Conservation (phyloP, 2,888 invertebrate genomes). For the Pyrrhosoma nymphula region DNA sequence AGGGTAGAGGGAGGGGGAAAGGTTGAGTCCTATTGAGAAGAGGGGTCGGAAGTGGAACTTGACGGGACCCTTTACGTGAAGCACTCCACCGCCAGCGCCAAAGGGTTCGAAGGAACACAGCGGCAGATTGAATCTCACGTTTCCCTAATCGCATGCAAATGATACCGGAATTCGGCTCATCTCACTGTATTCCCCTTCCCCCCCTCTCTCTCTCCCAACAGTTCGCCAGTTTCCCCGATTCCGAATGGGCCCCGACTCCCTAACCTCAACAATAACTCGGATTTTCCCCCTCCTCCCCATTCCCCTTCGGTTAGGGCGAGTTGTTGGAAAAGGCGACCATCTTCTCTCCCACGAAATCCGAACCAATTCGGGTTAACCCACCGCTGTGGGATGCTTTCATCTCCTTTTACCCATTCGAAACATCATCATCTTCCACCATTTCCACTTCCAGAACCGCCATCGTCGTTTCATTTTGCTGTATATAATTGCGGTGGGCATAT, state of each 20-base stretch:
- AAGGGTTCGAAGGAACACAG: neutral
- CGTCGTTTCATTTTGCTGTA: neutral
- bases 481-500: neutral
- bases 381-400: neutral
- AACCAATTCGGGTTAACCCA: too few relatives aligned
- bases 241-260: too few relatives aligned
- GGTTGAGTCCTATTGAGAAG: neutral
- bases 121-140: constrained; percentile 47
- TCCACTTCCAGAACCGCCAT: neutral
- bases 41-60: neutral
- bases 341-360: too few relatives aligned
- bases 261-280: neutral
- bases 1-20: neutral
- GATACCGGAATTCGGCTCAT: neutral
- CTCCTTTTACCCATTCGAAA: neutral
- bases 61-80: constrained; percentile 22
- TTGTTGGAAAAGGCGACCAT: too few relatives aligned
- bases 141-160: constrained; percentile 65
- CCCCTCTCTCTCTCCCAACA: neutral
- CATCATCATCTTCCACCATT: neutral
- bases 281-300: neutral
- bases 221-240: too few relatives aligned
- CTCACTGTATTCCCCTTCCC: neutral
- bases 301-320: neutral
- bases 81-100: neutral